Evolutionary conservation across 2,888 invertebrate genomes (phyloP).

Genomic region (Papilio gigon): DNA sequence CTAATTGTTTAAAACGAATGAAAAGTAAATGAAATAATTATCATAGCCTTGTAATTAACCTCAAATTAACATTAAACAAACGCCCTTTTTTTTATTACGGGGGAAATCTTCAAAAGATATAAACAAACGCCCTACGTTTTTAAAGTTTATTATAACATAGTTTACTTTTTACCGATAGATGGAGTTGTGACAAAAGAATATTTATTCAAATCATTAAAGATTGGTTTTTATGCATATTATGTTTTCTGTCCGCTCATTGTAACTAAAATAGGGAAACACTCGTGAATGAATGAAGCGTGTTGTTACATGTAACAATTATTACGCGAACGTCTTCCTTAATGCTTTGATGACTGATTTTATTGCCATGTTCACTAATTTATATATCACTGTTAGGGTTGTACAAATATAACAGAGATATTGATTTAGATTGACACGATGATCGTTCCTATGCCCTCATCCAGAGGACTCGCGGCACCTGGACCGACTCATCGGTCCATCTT

Average conservation of each 20-base stretch:
- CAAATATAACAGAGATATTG: not conserved
- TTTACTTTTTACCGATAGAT: not conserved
- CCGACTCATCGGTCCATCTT: too few relatives aligned
- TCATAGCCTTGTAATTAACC: constrained; percentile 16
- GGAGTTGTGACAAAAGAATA: not conserved
- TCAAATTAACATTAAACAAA: not conserved
- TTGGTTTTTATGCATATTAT: too few relatives aligned
- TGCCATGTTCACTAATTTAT: not conserved
- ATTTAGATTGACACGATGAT: too few relatives aligned
- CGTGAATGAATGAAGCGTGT: not conserved
- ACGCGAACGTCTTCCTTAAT: constrained; percentile 8
- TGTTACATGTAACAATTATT: not conserved
- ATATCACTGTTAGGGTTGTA: constrained; percentile 1
- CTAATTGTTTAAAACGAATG: constrained; percentile 24
- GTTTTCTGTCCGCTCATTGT: too few relatives aligned
- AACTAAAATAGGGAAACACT: not conserved
- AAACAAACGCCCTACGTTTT: too few relatives aligned
- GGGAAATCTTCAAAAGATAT: too few relatives aligned
- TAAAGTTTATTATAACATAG: too few relatives aligned
- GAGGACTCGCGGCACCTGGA: too few relatives aligned
- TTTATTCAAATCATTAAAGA: too few relatives aligned
- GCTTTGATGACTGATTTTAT: not conserved
- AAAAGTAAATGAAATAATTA: constrained; percentile 12
- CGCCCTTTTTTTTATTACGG: too few relatives aligned
- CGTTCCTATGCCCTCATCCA: too few relatives aligned